Percentiles rank a stretch among this genome's conserved stretches.
These are phyloP conservation scores for Panurus biarmicus DNA, from an alignment of 2,113 vertebrate species.

Conservation along the genomic window DNA sequence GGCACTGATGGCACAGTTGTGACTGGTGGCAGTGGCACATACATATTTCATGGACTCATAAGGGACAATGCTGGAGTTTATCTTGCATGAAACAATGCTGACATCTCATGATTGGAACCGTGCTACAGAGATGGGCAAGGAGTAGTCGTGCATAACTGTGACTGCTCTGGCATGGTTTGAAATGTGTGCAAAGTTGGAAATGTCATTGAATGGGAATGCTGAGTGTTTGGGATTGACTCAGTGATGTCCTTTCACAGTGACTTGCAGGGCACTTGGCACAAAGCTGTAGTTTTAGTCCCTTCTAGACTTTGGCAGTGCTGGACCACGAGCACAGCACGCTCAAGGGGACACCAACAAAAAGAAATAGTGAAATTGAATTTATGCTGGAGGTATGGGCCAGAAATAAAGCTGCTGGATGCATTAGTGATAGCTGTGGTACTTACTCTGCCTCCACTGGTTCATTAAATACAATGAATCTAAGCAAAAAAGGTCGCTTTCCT, in stretches of 20 bases:
- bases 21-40: not conserved
- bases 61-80: not conserved
- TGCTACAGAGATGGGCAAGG: not conserved
- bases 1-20: not conserved
- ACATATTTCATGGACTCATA: not conserved
- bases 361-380: not conserved
- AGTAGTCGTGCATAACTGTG: not conserved
- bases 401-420: not conserved
- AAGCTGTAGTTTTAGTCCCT: not conserved
- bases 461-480: not conserved
- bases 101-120: not conserved
- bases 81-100: not conserved
- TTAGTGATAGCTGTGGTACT: not conserved
- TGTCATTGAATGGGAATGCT: not conserved
- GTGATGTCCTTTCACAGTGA: not conserved
- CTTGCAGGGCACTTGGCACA: not conserved
- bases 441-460: not conserved
- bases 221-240: not conserved
- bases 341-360: not conserved
- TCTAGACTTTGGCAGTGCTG: not conserved
- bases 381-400: not conserved
- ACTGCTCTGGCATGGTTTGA: not conserved
- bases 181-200: not conserved
- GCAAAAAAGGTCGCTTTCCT: not conserved
- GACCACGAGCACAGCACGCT: not conserved